Base-by-base conservation (phyloP, 2,888 invertebrate genomes). In the Phorcus lineatus region DNA sequence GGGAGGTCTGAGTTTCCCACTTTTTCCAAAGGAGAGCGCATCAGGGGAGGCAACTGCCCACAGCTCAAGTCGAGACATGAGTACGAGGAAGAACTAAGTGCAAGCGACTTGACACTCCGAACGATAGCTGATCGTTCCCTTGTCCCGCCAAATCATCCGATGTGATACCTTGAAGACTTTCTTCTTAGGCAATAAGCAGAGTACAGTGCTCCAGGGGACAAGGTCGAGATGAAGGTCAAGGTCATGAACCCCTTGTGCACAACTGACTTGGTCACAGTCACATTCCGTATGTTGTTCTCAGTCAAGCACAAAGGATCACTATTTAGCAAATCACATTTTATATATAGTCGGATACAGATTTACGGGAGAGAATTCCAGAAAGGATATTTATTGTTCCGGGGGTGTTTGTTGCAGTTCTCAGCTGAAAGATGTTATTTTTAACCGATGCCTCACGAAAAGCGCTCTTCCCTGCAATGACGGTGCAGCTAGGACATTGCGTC, bases 11-110 rank as follows among this genome's bases (percentile, higher is more conserved):
- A 47, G 40, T 66, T 62, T 78, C 31, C 82, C 83, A 54, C 77
- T 84, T 55, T 76, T 81, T 54, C 84, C 84, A 55, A 80, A 84
- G 31, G 80, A 78, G n/a, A 78, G 74, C 16, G 81, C 54, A 9
- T 77, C 66, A 55, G 77, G 57, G 36, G 70, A 70, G 70, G 40
- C 70, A 40, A 70, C 36, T 40, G 70, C n/a, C 19, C 74, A 74
- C 40, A 28, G 54, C 57, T 36, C 74, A 40, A 57, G 78, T 67
- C 53, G 66, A 62, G 47, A 57, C 28, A 57, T 57, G 74, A 36
- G 40, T 40, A 55, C 54, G 74, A 74, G 55, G 52, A 74, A 57
- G 57, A 40, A 31, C 31, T 76, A 40, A 28, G 28, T 67, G 57
- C 40, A 66, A 36, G 13, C 13, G 11, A 70, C 28, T 31, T 31